Evolutionary conservation across 2,797 vertebrate species (phyloP).

Genomic region (Sylvilagus floridanus): DNA sequence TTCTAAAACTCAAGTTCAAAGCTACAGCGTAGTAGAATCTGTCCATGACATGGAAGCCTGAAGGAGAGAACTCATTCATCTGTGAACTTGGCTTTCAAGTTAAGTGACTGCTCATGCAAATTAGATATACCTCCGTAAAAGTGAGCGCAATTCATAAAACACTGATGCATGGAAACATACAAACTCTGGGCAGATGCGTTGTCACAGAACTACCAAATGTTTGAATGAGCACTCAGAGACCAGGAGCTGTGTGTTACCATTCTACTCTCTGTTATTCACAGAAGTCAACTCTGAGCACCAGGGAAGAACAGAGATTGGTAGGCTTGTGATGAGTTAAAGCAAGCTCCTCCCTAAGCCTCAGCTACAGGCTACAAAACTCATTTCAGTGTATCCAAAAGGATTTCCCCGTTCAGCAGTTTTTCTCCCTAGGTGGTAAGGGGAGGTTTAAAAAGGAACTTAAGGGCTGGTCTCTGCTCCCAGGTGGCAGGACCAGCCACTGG

Average conservation of each 20-base stretch:
- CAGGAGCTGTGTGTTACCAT: background rate
- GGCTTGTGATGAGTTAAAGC: background rate
- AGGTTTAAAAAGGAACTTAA: background rate
- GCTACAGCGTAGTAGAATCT: background rate
- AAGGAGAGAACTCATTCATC: background rate
- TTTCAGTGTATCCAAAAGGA: background rate
- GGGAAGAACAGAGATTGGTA: background rate
- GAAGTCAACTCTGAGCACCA: background rate
- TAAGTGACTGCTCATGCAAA: slow-evolving; percentile 29
- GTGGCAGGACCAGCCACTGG: background rate
- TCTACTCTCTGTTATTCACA: background rate
- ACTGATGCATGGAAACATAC: background rate
- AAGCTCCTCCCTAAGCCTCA: background rate
- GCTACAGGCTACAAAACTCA: background rate
- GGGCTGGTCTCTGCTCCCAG: background rate
- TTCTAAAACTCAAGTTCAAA: slow-evolving; percentile 14
- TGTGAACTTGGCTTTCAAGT: slow-evolving; percentile 40
- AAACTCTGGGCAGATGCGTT: background rate
- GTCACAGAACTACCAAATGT: background rate
- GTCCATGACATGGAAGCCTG: background rate
- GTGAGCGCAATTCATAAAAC: slow-evolving; percentile 27
- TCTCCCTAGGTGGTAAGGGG: background rate
- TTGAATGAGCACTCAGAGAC: background rate
- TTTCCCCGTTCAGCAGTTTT: background rate
- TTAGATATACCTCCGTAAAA: background rate